Percentiles rank a stretch among this genome's conserved stretches.
Evolutionary conservation across 2,113 vertebrate genomes (phyloP).

Genomic region (Suricata suricatta): DNA sequence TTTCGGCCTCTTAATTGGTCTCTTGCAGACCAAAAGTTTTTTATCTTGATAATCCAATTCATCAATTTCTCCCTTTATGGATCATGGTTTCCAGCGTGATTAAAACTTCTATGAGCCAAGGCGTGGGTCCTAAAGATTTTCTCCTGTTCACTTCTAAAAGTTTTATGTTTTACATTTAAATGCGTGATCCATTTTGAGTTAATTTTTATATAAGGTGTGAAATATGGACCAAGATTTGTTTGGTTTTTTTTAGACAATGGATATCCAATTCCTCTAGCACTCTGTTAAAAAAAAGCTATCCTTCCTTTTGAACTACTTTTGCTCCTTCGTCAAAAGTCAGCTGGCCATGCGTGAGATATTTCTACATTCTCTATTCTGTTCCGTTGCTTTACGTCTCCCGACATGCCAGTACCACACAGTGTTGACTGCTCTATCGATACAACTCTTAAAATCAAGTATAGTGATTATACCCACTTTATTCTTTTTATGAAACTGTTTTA

Average conservation of each 20-base stretch:
- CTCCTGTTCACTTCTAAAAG: background rate
- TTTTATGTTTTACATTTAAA: background rate
- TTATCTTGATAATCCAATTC: background rate
- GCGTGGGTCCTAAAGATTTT: background rate
- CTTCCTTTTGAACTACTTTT: background rate
- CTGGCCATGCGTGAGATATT: background rate
- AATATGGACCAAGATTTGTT: background rate
- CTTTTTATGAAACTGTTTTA: background rate
- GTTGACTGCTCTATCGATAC: background rate
- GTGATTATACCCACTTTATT: background rate
- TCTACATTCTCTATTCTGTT: background rate
- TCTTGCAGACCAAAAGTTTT: background rate
- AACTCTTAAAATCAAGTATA: background rate
- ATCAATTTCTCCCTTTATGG: background rate
- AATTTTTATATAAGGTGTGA: background rate
- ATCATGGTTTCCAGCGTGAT: background rate
- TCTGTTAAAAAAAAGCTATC: background rate
- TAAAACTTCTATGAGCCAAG: background rate
- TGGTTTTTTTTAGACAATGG: background rate
- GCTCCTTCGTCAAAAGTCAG: background rate
- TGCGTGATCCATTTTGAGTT: background rate
- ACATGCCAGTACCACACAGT: background rate
- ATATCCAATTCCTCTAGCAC: background rate
- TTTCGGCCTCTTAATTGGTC: background rate
- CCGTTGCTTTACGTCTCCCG: background rate